Conservation (phyloP, 2,113 vertebrate genomes). For the Guaruba guarouba region DNA sequence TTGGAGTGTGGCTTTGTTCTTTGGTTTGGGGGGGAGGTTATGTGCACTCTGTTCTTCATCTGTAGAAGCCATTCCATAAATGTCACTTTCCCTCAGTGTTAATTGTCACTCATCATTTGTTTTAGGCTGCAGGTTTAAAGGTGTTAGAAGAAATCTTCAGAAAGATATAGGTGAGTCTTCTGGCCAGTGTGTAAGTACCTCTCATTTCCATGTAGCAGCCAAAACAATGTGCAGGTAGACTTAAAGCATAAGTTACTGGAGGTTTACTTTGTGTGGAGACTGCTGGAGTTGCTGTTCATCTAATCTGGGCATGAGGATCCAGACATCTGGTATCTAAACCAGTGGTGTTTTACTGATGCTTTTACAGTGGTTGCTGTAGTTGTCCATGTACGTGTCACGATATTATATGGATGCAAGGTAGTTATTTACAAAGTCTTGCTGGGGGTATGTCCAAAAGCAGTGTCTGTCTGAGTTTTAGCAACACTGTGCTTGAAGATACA, state of each 20-base stretch:
- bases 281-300: not conserved
- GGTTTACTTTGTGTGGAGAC: not conserved
- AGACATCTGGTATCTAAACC: rapidly evolving
- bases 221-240: not conserved
- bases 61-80: not conserved
- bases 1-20: not conserved
- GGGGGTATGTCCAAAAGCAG: not conserved
- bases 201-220: not conserved
- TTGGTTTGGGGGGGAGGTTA: not conserved
- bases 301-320: not conserved
- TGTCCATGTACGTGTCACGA: rapidly evolving
- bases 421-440: not conserved
- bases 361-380: not conserved
- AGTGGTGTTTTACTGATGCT: not conserved
- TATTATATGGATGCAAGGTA: not conserved
- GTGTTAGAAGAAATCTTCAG: constrained; percentile 84
- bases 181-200: not conserved
- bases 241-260: not conserved
- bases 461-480: not conserved
- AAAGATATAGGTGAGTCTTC: constrained; percentile 82
- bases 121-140: constrained; percentile 89
- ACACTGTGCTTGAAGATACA: not conserved
- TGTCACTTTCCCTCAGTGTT: not conserved
- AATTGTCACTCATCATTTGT: not conserved
- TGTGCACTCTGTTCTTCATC: not conserved